Percentiles rank a stretch among this genome's conserved stretches.
Conservation (phyloP, 1,140 invertebrate species). For the Drosophila parvula region DNA sequence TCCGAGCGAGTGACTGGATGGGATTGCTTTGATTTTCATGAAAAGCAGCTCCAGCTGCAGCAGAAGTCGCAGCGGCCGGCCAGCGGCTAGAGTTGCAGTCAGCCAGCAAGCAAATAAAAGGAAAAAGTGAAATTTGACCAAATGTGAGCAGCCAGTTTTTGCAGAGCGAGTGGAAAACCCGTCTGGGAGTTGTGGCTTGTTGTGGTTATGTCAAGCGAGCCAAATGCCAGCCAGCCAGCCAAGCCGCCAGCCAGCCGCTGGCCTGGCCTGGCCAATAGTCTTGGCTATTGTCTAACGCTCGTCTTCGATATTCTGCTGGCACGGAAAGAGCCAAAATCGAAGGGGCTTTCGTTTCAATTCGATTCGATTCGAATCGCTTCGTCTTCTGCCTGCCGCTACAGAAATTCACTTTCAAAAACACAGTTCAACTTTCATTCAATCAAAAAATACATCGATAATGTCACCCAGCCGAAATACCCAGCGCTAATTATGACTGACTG, state of each 20-base stretch:
- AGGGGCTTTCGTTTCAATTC: slow-evolving; percentile 24
- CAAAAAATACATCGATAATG: slow-evolving; percentile 59
- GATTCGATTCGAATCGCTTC: slow-evolving; percentile 32
- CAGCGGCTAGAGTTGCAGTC: slow-evolving; percentile 6
- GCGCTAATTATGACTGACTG: slow-evolving; percentile 63
- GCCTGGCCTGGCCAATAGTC: slow-evolving; percentile 6
- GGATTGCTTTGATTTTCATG: slow-evolving; percentile 48
- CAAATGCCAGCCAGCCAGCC: slow-evolving; percentile 26
- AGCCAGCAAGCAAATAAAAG: slow-evolving; percentile 47
- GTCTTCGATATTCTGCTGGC: slow-evolving; percentile 40
- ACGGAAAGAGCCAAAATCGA: slow-evolving; percentile 28
- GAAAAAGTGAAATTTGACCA: slow-evolving; percentile 78
- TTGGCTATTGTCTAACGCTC: slow-evolving; percentile 51
- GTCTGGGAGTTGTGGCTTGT: slow-evolving; percentile 51
- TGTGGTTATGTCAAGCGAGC: slow-evolving; percentile 57
- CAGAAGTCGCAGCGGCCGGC: slow-evolving; percentile 1
- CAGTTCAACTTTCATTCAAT: slow-evolving; percentile 67
- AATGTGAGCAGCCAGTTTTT: slow-evolving; percentile 51
- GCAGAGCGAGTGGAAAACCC: slow-evolving; percentile 49
- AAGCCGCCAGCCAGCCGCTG: background rate
- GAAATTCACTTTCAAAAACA: slow-evolving; percentile 65
- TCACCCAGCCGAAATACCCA: slow-evolving; percentile 60
- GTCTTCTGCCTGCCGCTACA: slow-evolving; percentile 43
- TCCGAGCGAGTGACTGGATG: slow-evolving; percentile 16
- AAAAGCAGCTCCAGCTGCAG: slow-evolving; percentile 27